Evolutionary conservation across 2,797 vertebrate species (phyloP), one percentile per base, ranked within the genome.

Genomic region (Rhinogobio ventralis): DNA sequence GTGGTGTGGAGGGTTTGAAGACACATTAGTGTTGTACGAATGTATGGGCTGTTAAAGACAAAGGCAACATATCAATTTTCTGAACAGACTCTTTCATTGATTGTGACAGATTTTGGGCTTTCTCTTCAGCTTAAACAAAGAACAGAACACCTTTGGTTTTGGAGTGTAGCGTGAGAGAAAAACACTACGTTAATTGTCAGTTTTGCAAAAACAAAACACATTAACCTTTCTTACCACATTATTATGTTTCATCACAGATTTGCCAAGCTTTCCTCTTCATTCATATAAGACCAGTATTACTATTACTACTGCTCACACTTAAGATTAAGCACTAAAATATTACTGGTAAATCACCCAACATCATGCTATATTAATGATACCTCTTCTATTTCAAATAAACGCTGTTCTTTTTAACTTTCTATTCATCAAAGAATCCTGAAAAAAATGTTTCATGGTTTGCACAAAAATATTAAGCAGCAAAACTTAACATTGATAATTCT

Each of bases 71-170:
- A 73, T 85, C 69, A 76, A 42, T 78, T 79, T 20, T 42, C 20
- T 72, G 75, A 87, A 79, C 55, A 83, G 82, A 77, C 49, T 60
- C 13, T 76, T 25, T 69, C 71, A 88, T 87, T 77, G 45, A 83
- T 76, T 79, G 53, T 86, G 85, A 89, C 85, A 85, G 83, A 77
- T 57, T 85, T 86, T 90, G 89, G 85, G 62, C 79, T 60, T 45
- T 71, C 33, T 82, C 84, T 76, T 77, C 75, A 72, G 81, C 87
- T 66, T 78, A 62, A 73, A 76, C 64, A 79, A 49, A 84, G 67
- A 84, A 45, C 67, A 53, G 82, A 55, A 69, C 83, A 81, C 60
- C 72, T 53, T 81, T 45, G 69, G 64, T 66, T 75, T 46, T 46
- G 71, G 64, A 25, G 45, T 73, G 53, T 25, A 19, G 73, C 66